Percentiles rank a stretch among this genome's conserved stretches.
phyloP scores from a whole-genome alignment of 2,797 vertebrate genomes.

The Helicolenus hilgendorfi region DNA sequence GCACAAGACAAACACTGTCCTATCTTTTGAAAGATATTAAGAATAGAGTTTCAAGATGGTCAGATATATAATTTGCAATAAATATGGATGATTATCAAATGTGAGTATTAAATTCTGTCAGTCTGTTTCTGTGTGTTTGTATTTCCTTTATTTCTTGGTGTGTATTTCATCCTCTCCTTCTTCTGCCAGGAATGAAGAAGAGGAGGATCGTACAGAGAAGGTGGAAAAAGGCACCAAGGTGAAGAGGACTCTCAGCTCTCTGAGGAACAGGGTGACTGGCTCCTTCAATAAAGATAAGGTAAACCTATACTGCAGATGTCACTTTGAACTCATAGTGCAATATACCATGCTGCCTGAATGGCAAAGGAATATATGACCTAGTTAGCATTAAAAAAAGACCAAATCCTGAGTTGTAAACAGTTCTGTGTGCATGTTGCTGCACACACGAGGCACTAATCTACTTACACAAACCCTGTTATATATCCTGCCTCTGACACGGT shows the following conservation, averaged over 20 bases:
- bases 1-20: background rate
- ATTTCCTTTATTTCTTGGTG: background rate
- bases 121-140: background rate
- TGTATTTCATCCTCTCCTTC: background rate
- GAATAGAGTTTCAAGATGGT: background rate
- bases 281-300: slow-evolving; percentile 99
- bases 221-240: slow-evolving; percentile 93
- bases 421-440: slow-evolving; percentile 2
- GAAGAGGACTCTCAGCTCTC: slow-evolving; percentile 95
- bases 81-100: background rate
- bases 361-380: background rate
- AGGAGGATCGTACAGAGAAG: slow-evolving; percentile 89
- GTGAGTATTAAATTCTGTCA: background rate
- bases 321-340: background rate
- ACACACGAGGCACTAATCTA: slow-evolving; percentile 38
- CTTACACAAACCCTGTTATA: slow-evolving; percentile 42
- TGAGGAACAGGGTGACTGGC: slow-evolving; percentile 94
- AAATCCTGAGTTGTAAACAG: slow-evolving; percentile 37
- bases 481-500: slow-evolving; percentile 9
- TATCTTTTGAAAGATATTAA: background rate
- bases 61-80: background rate
- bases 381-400: background rate
- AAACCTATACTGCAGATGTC: slow-evolving; percentile 32
- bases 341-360: background rate
- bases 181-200: slow-evolving; percentile 89